Evolutionary conservation across 1,140 invertebrate species (phyloP).

Genomic region (Trichogramma pretiosum): DNA sequence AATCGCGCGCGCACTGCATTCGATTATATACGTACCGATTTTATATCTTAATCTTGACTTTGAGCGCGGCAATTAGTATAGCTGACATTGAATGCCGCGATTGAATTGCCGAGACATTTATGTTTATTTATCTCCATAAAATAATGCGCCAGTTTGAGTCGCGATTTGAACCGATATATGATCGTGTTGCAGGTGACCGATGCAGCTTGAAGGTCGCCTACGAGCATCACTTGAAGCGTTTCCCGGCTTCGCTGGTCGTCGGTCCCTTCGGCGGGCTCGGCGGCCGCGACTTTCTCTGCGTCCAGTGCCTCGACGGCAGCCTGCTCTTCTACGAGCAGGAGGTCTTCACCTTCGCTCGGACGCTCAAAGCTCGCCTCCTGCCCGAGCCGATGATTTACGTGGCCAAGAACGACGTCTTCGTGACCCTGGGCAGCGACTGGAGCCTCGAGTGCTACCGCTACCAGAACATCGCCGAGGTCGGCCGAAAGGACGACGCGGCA

Average conservation of each 20-base stretch:
- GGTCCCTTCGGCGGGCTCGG: conserved; percentile 74
- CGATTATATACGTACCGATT: no score
- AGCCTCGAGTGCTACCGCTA: conserved; percentile 71
- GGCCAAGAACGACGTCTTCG: conserved; percentile 68
- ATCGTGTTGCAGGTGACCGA: conserved; percentile 49
- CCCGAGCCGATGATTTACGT: conserved; percentile 72
- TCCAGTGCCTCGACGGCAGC: conserved; percentile 77
- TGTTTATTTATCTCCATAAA: background rate
- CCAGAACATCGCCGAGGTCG: conserved; percentile 51
- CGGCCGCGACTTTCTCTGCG: conserved; percentile 74
- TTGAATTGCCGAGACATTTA: background rate
- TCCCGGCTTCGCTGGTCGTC: conserved; percentile 58
- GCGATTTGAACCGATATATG: no score
- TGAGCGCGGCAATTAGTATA: no score
- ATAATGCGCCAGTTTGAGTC: background rate
- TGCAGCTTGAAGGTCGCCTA: conserved; percentile 52
- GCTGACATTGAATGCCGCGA: no score
- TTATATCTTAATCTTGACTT: no score
- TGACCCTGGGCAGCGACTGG: conserved; percentile 67
- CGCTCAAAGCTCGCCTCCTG: conserved; percentile 65
- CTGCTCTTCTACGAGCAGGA: conserved; percentile 84
- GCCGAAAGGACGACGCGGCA: conserved; percentile 43
- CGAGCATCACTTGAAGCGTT: conserved; percentile 56
- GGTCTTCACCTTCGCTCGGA: conserved; percentile 64
- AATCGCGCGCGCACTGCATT: no score